Percentiles rank a stretch among this genome's conserved stretches.
These are phyloP conservation scores for Bombus pyrosoma DNA, from an alignment of 1,140 invertebrate species.

Conservation along the genomic window DNA sequence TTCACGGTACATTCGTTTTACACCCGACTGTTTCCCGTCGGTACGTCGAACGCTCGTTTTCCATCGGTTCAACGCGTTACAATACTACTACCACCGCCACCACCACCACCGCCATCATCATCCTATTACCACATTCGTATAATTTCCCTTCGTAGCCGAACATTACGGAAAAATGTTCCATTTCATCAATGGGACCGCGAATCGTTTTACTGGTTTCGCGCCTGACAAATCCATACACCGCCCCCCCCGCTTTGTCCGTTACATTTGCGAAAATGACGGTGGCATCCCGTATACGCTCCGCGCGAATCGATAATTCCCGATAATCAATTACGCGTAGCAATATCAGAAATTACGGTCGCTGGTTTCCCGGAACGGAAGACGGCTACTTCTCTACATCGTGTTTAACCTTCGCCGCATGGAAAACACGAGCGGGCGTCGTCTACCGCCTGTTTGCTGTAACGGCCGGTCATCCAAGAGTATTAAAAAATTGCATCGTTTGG, in stretches of 20 bases:
- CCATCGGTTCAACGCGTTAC: not conserved
- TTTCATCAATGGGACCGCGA: not conserved
- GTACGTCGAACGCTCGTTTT: slow-evolving; percentile 15
- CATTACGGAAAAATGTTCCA: slow-evolving; percentile 5
- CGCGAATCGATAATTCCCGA: slow-evolving; percentile 8
- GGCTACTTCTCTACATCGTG: not conserved
- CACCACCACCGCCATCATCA: too few species aligned
- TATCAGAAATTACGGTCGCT: slow-evolving; percentile 23
- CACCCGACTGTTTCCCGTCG: slow-evolving; percentile 1
- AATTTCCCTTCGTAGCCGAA: not conserved
- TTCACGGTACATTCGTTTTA: slow-evolving; percentile 31
- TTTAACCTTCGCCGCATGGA: not conserved
- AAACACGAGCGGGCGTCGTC: not conserved
- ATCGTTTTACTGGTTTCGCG: too few species aligned
- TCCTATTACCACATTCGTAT: not conserved
- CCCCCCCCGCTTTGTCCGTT: too few species aligned
- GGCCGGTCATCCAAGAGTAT: not conserved
- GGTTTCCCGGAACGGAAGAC: not conserved
- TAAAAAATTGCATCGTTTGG: slow-evolving; percentile 32
- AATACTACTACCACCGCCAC: not conserved
- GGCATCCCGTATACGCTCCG: too few species aligned
- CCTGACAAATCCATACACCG: not conserved
- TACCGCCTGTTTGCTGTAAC: not conserved
- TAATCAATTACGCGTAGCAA: slow-evolving; percentile 26
- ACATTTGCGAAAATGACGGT: not conserved